A percentile compares a stretch with the other conserved stretches of the same genome.
Evolutionary conservation across 1,140 invertebrate genomes (phyloP).

Genomic region (Euwallacea similis): DNA sequence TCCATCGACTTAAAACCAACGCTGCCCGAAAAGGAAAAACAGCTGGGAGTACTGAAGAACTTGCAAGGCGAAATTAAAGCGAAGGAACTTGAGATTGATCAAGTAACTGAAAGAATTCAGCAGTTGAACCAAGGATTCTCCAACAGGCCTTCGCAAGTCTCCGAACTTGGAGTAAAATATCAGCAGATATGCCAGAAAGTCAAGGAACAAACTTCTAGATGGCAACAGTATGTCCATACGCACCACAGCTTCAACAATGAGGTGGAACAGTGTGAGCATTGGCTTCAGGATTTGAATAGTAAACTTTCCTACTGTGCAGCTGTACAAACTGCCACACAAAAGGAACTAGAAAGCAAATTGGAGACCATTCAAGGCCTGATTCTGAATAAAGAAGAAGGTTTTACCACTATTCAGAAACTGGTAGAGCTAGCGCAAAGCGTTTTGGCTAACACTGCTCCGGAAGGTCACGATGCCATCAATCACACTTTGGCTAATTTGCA

Average conservation of each 20-base stretch:
- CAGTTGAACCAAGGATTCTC: slow-evolving; percentile 72
- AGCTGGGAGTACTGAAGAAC: slow-evolving; percentile 75
- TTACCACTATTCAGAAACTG: slow-evolving; percentile 80
- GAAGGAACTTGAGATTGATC: slow-evolving; percentile 91
- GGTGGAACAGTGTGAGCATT: slow-evolving; percentile 75
- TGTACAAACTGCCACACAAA: slow-evolving; percentile 75
- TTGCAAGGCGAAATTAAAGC: slow-evolving; percentile 87
- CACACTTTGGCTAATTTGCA: slow-evolving; percentile 80
- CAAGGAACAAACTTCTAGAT: slow-evolving; percentile 85
- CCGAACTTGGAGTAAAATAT: slow-evolving; percentile 87
- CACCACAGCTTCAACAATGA: slow-evolving; percentile 87
- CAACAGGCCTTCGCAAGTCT: slow-evolving; percentile 73
- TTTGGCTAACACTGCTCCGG: slow-evolving; percentile 87
- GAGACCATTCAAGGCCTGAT: slow-evolving; percentile 83
- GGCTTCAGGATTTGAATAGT: slow-evolving; percentile 82
- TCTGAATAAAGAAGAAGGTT: slow-evolving; percentile 88
- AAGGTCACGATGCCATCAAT: slow-evolving; percentile 85
- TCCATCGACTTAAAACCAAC: slow-evolving; percentile 86
- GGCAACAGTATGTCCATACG: slow-evolving; percentile 88
- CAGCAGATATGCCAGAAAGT: slow-evolving; percentile 87
- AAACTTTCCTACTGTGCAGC: slow-evolving; percentile 85
- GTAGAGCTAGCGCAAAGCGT: slow-evolving; percentile 89
- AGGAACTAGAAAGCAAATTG: slow-evolving; percentile 83
- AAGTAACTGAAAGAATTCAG: slow-evolving; percentile 87
- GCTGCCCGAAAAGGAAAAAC: slow-evolving; percentile 79